Conservation (phyloP, 2,888 invertebrate genomes). For the Amblyjoppa fuscipennis region DNA sequence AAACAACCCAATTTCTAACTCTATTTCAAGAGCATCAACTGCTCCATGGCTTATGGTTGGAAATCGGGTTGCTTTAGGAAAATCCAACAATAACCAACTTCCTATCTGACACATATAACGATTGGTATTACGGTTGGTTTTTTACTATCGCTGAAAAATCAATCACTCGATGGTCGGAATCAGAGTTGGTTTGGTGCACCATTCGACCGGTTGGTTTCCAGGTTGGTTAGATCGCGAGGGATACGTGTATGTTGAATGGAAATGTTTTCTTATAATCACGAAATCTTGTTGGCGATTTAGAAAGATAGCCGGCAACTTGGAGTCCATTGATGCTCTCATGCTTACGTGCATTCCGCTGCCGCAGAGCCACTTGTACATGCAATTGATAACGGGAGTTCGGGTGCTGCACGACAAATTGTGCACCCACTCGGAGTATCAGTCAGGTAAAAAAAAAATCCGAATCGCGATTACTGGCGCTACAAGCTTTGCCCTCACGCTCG, state of each 20-base stretch:
- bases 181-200: too few relatives aligned
- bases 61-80: too few relatives aligned
- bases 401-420: slow-evolving; percentile 85
- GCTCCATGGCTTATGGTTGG: too few relatives aligned
- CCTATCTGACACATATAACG: too few relatives aligned
- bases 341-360: slow-evolving; percentile 83
- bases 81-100: too few relatives aligned
- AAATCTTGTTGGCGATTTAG: slow-evolving; percentile 73
- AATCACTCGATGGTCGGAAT: too few relatives aligned
- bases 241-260: not conserved
- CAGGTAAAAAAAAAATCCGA: slow-evolving; percentile 46
- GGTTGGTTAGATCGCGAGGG: too few relatives aligned
- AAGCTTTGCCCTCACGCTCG: not conserved
- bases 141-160: too few relatives aligned
- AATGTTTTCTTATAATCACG: not conserved
- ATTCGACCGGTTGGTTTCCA: too few relatives aligned
- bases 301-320: slow-evolving; percentile 80
- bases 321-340: slow-evolving; percentile 83
- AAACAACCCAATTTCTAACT: too few relatives aligned
- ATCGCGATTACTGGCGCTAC: not conserved
- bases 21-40: too few relatives aligned
- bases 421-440: slow-evolving; percentile 71
- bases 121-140: too few relatives aligned
- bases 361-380: slow-evolving; percentile 85
- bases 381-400: slow-evolving; percentile 84